Base-by-base conservation (phyloP, 2,888 invertebrate species). In the Lordiphosa fenestrarum region DNA sequence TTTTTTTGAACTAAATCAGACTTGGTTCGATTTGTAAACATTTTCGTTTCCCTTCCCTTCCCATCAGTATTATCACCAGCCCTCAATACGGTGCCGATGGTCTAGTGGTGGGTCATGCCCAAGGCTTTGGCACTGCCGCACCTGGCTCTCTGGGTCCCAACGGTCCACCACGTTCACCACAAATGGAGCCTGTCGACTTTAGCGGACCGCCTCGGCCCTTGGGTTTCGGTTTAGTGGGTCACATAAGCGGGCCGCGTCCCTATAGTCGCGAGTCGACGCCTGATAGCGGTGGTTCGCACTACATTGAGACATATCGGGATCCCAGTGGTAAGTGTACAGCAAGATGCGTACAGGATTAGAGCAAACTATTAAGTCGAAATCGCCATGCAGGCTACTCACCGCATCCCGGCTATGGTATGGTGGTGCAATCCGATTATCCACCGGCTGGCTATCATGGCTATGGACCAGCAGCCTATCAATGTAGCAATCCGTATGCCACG, bases 181-280 rank as follows among this genome's bases (percentile, higher is more conserved):
- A 94, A 90, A 93, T 93, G 69, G 94, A 94, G 87, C 94, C 94
- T 30, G 93, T 94, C 59, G 94, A 94, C 88, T 94, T 94, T 84
- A 93, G 93, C 69, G 93, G 92, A 70, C 92, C 93, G 69, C 92
- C 92, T 70, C 91, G 93, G 85, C 92, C 92, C 52, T 91, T 93
- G 71, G 92, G 92, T 89, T 93, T 92, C 88, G 90, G 90, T 6
- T 66, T 90, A 54, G 89, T 90, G 33, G 90, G 89, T 35, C 89
- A 89, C 90, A 91, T 94, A 76, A 92, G 94, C 55, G 93, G 93
- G 21, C 92, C 92, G 4, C 91, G 92, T 21, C 90, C 87, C 9
- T 96, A 96, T 89, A 96, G 95, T 90, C 93, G 96, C 83, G 96
- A 96, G 90, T 96, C 96, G 66, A 96, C 96, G 50, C 96, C 96